Evolutionary conservation across 2,888 invertebrate species (phyloP), one percentile per base, ranked within the genome.

Genomic region (Thecophora atra): DNA sequence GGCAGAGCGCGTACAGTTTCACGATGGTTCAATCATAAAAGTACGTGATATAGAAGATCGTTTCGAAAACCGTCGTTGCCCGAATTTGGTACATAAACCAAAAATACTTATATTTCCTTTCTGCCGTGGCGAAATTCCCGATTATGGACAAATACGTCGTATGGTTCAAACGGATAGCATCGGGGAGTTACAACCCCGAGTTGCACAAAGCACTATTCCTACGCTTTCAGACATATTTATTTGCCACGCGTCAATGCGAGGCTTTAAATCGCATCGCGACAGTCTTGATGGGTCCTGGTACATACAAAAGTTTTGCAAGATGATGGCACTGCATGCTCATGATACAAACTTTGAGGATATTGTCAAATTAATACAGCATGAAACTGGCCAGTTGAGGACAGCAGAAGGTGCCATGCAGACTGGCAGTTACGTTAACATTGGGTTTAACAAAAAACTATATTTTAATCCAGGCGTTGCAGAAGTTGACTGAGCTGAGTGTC

Each of bases 91-190:
- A 13, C 87, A 88, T 69, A 90, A 91, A 79, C 93, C 93, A 26
- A 93, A 93, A 86, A 90, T 93, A 71, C 91, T 93, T 80, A 88
- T 93, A 73, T 92, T 93, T 81, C 93, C 93, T 81, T 90, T 90
- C 76, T 93, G 93, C 85, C 89, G 88, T 58, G 88, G 88, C 15
- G 71, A 76, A 21, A 73, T 76, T 15, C 79, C 82, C n/a, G 87
- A 86, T 77, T 78, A 79, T 56, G 87, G 87, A 47, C 78, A 79
- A 26, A 28, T 24, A 4, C 26, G 70, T 54, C 24, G 44, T 7
- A 54, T 72, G 62, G 42, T 76, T 8, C 76, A 77, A 71, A 77
- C 78, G 24, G 78, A 78, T 71, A 30, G 77, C 30, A 66, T 71
- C 8, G 26, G 24, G 13, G 70, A 70, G 24, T 51, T 52, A 2